A percentile compares a stretch with the other conserved stretches of the same genome.
Evolutionary conservation across 2,113 vertebrate genomes (phyloP).

Genomic region (Lepidothrix coronata): DNA sequence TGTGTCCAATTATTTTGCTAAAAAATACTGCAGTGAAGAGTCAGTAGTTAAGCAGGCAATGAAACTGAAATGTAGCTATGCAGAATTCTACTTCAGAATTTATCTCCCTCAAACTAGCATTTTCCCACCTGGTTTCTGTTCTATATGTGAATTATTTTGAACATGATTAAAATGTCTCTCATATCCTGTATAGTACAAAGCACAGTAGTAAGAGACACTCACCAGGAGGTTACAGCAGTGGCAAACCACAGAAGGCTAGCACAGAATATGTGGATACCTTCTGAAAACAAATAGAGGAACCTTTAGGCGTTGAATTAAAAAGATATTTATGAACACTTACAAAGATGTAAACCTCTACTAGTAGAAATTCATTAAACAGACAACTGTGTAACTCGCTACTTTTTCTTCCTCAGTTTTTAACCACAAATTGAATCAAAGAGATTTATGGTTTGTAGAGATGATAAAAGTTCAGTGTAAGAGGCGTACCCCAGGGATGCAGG

Average conservation of each 20-base stretch:
- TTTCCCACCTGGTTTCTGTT: conserved; percentile 19
- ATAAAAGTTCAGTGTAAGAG: neutral
- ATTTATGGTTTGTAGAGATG: neutral
- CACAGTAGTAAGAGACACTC: neutral
- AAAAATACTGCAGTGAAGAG: neutral
- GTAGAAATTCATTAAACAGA: neutral
- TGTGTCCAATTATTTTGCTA: conserved; percentile 34
- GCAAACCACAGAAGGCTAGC: neutral
- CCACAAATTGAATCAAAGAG: neutral
- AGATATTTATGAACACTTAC: neutral
- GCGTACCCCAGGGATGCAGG: too few species aligned
- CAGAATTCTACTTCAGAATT: neutral
- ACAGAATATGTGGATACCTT: neutral
- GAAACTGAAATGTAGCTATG: neutral
- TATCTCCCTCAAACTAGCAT: conserved; percentile 9
- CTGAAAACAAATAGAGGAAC: neutral
- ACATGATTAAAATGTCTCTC: neutral
- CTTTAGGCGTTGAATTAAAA: neutral
- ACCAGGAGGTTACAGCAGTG: neutral
- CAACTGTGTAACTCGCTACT: neutral
- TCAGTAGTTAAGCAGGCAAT: neutral
- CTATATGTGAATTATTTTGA: neutral
- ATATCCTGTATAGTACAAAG: neutral
- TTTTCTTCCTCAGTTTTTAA: neutral
- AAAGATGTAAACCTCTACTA: neutral